These are phyloP conservation scores for Platalea minor DNA, from an alignment of 2,797 vertebrate species.

Conservation along the genomic window DNA sequence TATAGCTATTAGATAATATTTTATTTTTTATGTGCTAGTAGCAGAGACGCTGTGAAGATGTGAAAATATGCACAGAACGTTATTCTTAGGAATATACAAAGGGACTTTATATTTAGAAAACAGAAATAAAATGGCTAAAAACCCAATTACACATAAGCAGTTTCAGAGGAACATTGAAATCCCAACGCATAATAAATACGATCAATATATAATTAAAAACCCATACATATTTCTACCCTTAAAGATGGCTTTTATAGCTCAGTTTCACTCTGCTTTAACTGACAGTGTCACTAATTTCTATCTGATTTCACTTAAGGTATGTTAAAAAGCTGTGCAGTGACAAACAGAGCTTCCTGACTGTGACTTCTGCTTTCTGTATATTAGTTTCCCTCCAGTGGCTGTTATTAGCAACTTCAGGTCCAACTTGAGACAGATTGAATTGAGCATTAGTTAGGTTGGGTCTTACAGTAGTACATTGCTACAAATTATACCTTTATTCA, in stretches of 20 bases:
- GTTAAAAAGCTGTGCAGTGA: not conserved
- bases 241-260: not conserved
- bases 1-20: not conserved
- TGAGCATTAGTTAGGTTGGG: not conserved
- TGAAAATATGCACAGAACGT: not conserved
- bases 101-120: not conserved
- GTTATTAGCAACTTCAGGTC: not conserved
- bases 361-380: not conserved
- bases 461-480: not conserved
- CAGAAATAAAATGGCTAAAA: not conserved
- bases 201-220: not conserved
- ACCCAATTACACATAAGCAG: not conserved
- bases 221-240: not conserved
- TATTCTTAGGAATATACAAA: not conserved
- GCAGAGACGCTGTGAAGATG: not conserved
- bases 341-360: not conserved
- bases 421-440: not conserved
- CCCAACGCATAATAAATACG: not conserved
- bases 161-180: not conserved
- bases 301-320: not conserved
- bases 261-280: not conserved
- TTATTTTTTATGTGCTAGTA: not conserved
- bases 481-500: not conserved
- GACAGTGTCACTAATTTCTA: not conserved
- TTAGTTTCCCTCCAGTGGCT: slow-evolving; percentile 37